These are phyloP conservation scores for Thalassophryne amazonica DNA, from an alignment of 2,797 vertebrate species.

Conservation along the genomic window DNA sequence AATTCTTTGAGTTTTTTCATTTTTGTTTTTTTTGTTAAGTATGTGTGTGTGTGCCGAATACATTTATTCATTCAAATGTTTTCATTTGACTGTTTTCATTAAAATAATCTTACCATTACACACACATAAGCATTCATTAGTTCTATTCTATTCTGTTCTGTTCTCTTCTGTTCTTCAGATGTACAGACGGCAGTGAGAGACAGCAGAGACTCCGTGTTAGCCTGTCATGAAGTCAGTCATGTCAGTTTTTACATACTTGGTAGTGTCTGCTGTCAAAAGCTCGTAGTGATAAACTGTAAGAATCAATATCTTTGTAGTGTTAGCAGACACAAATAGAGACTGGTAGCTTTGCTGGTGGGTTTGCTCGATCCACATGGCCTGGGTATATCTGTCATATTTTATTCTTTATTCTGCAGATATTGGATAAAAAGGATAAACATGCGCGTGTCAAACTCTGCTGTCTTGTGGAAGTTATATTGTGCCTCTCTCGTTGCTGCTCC, in stretches of 20 bases:
- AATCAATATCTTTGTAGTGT: conserved; percentile 53
- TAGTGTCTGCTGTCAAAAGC: conserved; percentile 45
- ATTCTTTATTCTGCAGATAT: conserved; percentile 32
- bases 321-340: conserved; percentile 42
- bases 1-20: no score
- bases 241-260: conserved; percentile 44
- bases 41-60: no score
- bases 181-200: conserved; percentile 13
- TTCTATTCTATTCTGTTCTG: conserved; percentile 13
- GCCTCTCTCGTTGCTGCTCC: conserved; percentile 5
- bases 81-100: no score
- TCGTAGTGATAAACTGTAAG: conserved; percentile 33
- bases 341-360: conserved; percentile 20
- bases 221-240: conserved; percentile 43
- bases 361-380: conserved; percentile 36
- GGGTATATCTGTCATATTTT: conserved; percentile 37
- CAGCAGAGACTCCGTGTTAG: conserved; percentile 44
- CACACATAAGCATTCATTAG: no score
- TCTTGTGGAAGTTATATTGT: conserved; percentile 35
- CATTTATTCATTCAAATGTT: no score
- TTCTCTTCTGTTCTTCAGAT: conserved; percentile 16
- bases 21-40: no score
- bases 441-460: conserved; percentile 32
- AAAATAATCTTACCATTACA: no score
- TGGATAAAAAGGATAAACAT: conserved; percentile 38